phyloP scores from a whole-genome alignment of 2,113 vertebrate genomes.

The Tringa solitaria region DNA sequence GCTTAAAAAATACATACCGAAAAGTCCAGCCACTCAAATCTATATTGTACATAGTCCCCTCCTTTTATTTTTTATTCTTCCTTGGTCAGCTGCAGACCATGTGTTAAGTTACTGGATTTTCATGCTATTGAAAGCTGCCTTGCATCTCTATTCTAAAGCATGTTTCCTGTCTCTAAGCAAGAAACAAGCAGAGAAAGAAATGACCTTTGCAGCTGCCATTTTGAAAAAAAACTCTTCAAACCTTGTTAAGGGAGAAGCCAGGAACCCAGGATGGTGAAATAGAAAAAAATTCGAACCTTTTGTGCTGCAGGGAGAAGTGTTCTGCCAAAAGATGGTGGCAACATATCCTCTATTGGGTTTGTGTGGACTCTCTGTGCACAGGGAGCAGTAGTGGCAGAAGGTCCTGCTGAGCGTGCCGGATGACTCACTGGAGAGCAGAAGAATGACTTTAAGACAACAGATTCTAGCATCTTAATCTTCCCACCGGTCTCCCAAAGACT shows the following conservation, averaged over 20 bases:
- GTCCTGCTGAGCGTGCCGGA: background rate
- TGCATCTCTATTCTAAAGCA: background rate
- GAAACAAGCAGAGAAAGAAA: background rate
- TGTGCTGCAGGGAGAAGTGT: background rate
- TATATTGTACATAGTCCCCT: background rate
- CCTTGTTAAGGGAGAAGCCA: background rate
- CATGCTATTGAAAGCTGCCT: background rate
- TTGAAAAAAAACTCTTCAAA: background rate
- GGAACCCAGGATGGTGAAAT: background rate
- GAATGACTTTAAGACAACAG: background rate
- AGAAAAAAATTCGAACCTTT: background rate
- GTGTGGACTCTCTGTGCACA: background rate
- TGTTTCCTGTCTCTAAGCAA: background rate
- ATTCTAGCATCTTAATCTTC: background rate
- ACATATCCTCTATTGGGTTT: background rate
- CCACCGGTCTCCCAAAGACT: background rate
- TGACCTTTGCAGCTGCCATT: constrained; percentile 47
- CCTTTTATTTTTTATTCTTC: background rate
- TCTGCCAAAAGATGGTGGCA: background rate
- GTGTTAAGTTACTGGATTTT: background rate
- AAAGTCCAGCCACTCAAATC: background rate
- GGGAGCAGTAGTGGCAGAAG: background rate
- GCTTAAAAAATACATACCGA: background rate
- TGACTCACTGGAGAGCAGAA: background rate
- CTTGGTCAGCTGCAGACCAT: background rate